Evolutionary conservation across 2,797 vertebrate genomes (phyloP).

Genomic region (Triplophysa bombifrons): DNA sequence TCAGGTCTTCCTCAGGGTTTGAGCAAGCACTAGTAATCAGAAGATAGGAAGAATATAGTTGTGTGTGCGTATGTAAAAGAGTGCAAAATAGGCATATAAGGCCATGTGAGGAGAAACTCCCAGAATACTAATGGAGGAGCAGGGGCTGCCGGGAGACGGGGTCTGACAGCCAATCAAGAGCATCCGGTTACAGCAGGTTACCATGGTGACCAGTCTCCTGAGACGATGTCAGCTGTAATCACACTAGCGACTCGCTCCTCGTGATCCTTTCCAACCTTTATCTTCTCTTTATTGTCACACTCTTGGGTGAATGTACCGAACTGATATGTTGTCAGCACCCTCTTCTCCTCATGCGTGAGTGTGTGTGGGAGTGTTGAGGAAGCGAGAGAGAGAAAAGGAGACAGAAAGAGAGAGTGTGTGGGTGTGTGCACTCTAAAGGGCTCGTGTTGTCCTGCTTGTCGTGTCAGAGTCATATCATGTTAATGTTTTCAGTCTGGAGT

Average conservation of each 20-base stretch:
- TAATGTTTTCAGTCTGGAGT: neutral
- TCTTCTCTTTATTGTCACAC: constrained; percentile 48
- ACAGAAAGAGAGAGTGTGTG: constrained; percentile 6
- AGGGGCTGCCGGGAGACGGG: constrained; percentile 67
- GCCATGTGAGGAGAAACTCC: constrained; percentile 66
- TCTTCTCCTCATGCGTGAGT: constrained; percentile 6
- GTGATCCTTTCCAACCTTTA: constrained; percentile 58
- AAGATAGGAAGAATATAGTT: constrained; percentile 25
- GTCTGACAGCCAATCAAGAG: constrained; percentile 70
- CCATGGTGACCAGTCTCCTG: constrained; percentile 71
- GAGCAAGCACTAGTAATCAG: constrained; percentile 31
- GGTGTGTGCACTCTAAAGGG: constrained; percentile 14
- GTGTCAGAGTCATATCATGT: constrained; percentile 7
- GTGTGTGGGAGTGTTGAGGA: constrained; percentile 7
- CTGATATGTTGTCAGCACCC: constrained; percentile 27
- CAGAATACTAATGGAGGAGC: constrained; percentile 73
- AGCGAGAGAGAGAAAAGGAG: constrained; percentile 11
- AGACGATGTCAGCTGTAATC: constrained; percentile 75
- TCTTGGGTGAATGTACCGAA: constrained; percentile 60
- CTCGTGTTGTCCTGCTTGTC: constrained; percentile 6
- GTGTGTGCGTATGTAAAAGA: constrained; percentile 24
- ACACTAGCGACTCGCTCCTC: constrained; percentile 63
- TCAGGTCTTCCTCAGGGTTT: constrained; percentile 39
- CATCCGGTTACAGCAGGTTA: constrained; percentile 65
- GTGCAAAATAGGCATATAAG: constrained; percentile 44